Conservation (phyloP, 2,797 vertebrate species). For the Hephaestus fuliginosus region DNA sequence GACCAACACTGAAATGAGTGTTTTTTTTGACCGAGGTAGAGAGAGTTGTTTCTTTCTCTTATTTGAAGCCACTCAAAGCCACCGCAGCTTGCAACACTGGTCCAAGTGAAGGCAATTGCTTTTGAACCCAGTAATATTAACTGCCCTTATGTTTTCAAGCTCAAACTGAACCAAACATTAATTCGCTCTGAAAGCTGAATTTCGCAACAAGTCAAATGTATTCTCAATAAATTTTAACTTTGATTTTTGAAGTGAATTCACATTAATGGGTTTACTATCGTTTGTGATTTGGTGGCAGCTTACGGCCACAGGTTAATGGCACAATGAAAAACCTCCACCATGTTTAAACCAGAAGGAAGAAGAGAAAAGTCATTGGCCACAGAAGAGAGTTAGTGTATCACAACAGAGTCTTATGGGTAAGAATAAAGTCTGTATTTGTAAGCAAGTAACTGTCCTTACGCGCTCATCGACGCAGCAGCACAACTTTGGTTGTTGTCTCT, state of each 20-base stretch:
- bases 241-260: constrained; percentile 11
- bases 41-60: constrained; percentile 47
- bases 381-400: not conserved
- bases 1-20: constrained; percentile 2
- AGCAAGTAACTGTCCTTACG: not conserved
- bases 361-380: not conserved
- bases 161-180: constrained; percentile 1
- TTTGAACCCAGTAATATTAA: not conserved
- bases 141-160: not conserved
- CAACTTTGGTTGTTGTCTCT: constrained; percentile 33
- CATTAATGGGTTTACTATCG: constrained; percentile 13
- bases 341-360: not conserved
- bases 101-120: constrained; percentile 23
- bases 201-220: constrained; percentile 2
- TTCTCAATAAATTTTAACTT: not conserved
- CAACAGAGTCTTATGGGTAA: not conserved
- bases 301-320: not conserved
- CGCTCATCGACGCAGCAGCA: constrained; percentile 4
- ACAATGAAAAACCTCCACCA: not conserved
- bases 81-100: not conserved
- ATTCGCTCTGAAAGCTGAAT: constrained; percentile 1
- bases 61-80: constrained; percentile 27
- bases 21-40: constrained; percentile 71
- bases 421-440: constrained; percentile 10
- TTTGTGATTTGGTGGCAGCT: constrained; percentile 14